phyloP scores from a whole-genome alignment of 2,888 invertebrate genomes.

The Parnassius glacialis region DNA sequence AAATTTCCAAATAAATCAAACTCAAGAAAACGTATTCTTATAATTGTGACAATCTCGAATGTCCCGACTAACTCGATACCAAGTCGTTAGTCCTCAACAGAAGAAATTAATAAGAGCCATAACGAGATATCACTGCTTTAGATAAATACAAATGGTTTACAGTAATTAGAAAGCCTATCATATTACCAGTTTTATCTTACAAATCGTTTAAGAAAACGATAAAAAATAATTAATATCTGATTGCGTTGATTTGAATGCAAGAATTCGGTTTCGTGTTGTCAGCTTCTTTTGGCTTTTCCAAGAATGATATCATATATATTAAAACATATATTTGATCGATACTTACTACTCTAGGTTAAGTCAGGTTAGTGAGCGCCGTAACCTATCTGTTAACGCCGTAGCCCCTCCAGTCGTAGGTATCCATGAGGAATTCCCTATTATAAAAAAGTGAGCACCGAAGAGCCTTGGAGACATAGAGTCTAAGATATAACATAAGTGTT shows the following conservation, averaged over 20 bases:
- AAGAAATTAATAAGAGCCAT: constrained; percentile 48
- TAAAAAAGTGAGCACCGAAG: no score
- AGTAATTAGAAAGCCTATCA: constrained; percentile 47
- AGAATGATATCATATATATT: no score
- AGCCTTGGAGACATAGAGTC: no score
- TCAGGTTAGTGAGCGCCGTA: no score
- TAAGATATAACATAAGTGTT: no score
- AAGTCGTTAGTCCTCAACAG: constrained; percentile 41
- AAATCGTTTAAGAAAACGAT: constrained; percentile 18
- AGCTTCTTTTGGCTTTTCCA: no score
- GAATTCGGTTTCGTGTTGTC: no score
- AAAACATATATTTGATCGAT: no score
- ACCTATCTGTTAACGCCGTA: no score
- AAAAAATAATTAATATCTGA: constrained; percentile 16
- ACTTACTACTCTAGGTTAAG: no score
- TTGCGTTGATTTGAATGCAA: background rate
- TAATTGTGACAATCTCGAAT: constrained; percentile 35
- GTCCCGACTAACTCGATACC: constrained; percentile 35
- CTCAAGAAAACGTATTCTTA: constrained; percentile 14
- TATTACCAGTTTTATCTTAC: constrained; percentile 25
- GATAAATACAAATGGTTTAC: constrained; percentile 37
- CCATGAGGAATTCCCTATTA: no score
- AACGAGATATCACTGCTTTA: constrained; percentile 51
- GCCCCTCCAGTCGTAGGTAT: no score
- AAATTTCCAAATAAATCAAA: background rate